These are phyloP conservation scores for Platysteira castanea DNA, from an alignment of 2,113 vertebrate species.

Conservation along the genomic window DNA sequence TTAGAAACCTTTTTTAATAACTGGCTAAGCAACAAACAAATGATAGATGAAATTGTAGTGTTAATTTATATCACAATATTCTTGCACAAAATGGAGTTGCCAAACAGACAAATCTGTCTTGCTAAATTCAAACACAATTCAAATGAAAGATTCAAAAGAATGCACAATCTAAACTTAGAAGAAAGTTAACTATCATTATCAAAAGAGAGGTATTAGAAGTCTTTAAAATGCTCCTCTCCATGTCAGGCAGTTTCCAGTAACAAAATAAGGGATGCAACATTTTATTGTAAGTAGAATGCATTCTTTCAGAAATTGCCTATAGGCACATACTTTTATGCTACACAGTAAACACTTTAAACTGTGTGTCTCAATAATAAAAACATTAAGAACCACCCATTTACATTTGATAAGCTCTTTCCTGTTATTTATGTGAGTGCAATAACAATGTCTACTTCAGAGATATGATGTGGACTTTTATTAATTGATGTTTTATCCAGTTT, in stretches of 20 bases:
- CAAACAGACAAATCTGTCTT: neutral
- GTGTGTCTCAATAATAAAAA: slow-evolving; percentile 21
- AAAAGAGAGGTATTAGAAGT: neutral
- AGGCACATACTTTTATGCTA: neutral
- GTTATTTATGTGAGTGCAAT: neutral
- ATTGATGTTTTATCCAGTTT: neutral
- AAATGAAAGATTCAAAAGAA: neutral
- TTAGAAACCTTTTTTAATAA: neutral
- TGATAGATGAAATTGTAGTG: neutral
- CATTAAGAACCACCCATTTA: neutral
- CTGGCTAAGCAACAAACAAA: neutral
- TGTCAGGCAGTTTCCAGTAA: slow-evolving; percentile 9
- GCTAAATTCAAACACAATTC: neutral
- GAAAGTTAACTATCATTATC: neutral
- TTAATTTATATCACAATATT: neutral
- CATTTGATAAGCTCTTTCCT: neutral
- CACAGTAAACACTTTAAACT: slow-evolving; percentile 45
- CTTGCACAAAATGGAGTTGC: neutral
- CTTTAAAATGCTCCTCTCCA: neutral
- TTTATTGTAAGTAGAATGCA: slow-evolving; percentile 57
- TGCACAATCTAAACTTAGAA: neutral
- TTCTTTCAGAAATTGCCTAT: slow-evolving; percentile 51
- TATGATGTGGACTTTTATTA: neutral
- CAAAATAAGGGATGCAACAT: slow-evolving; percentile 54
- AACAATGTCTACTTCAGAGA: neutral